Evolutionary conservation across 2,888 invertebrate genomes (phyloP).

Genomic region (Machimus rusticus): DNA sequence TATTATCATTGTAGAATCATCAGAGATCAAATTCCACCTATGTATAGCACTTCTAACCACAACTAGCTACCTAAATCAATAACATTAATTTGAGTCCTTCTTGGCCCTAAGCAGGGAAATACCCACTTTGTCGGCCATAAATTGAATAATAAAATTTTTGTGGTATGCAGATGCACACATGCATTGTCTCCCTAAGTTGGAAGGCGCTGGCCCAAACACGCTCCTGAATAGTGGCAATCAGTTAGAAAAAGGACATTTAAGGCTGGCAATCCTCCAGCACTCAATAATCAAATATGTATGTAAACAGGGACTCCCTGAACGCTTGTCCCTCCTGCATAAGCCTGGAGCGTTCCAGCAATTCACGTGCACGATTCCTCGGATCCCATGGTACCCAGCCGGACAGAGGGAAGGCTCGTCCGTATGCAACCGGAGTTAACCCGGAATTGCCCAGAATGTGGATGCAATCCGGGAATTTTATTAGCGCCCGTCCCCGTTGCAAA

Average conservation of each 20-base stretch:
- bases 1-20: not conserved
- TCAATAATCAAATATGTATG: constrained; percentile 28
- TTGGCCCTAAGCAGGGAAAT: not conserved
- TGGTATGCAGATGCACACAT: not conserved
- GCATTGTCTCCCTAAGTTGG: not conserved
- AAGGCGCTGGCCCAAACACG: not conserved
- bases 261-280: constrained; percentile 11
- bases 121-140: not conserved
- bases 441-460: constrained; percentile 1
- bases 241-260: constrained; percentile 11
- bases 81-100: not conserved
- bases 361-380: not conserved
- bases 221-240: not conserved
- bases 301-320: not conserved
- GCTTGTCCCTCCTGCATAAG: not conserved
- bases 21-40: not conserved
- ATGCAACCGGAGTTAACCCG: not conserved
- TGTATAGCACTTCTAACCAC: not conserved
- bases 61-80: not conserved
- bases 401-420: not conserved
- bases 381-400: not conserved
- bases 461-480: constrained; percentile 24
- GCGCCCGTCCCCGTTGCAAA: constrained; percentile 4
- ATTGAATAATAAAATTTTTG: not conserved
- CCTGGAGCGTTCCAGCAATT: not conserved